Percentiles rank a stretch among this genome's conserved stretches.
phyloP scores from a whole-genome alignment of 2,888 invertebrate genomes.

The Chesias legatella region DNA sequence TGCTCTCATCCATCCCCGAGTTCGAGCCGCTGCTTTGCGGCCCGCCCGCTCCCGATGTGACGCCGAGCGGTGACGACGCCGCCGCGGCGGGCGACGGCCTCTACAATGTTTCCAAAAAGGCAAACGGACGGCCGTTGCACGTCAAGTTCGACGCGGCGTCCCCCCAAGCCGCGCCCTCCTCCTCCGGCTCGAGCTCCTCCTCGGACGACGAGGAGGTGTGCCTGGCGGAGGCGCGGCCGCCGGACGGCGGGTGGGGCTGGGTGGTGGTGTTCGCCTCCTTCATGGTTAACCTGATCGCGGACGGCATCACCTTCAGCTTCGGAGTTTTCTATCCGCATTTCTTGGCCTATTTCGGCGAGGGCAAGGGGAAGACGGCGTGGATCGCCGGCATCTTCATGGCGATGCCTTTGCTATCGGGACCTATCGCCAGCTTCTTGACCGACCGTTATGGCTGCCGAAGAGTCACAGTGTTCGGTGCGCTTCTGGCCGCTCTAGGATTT shows the following conservation, averaged over 20 bases:
- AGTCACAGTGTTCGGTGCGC: conserved; percentile 88
- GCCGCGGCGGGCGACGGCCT: conserved; percentile 32
- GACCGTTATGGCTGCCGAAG: conserved; percentile 91
- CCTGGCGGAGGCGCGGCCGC: conserved; percentile 85
- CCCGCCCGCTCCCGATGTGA: conserved; percentile 15
- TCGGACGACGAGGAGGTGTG: conserved; percentile 83
- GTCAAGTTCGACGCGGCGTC: conserved; percentile 81
- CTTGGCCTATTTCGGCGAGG: conserved; percentile 90
- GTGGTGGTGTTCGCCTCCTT: conserved; percentile 94
- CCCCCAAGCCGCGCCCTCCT: conserved; percentile 62
- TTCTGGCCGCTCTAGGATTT: conserved; percentile 88
- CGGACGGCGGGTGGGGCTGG: conserved; percentile 97
- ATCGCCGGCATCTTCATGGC: conserved; percentile 95
- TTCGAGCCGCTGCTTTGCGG: conserved; percentile 60
- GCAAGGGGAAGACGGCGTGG: conserved; percentile 93
- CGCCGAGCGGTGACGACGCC: conserved; percentile 28
- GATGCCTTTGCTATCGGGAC: conserved; percentile 92
- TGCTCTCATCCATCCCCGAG: conserved; percentile 64
- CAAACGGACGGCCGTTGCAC: conserved; percentile 67
- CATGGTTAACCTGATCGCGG: conserved; percentile 93
- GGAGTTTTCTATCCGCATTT: conserved; percentile 94
- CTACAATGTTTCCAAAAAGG: conserved; percentile 31
- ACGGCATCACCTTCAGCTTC: conserved; percentile 95
- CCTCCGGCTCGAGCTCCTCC: conserved; percentile 73
- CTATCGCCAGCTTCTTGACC: conserved; percentile 90